Evolutionary conservation across 1,140 invertebrate genomes (phyloP).

Genomic region (Gryllus bimaculatus): DNA sequence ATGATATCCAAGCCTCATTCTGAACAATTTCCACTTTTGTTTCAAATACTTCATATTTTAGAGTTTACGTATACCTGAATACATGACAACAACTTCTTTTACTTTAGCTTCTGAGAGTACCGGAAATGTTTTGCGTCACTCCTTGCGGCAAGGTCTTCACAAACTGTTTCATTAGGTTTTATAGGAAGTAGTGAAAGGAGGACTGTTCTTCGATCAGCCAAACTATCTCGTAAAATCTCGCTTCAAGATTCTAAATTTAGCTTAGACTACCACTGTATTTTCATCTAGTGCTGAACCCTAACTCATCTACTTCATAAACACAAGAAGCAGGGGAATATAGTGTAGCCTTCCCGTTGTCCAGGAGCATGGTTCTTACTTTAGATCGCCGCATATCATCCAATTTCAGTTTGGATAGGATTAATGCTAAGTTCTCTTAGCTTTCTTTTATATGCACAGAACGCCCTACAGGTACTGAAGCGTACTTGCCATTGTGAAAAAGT

Average conservation of each 20-base stretch:
- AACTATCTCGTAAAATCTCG: not conserved
- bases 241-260: constrained; percentile 27
- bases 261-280: constrained; percentile 24
- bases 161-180: constrained; percentile 33
- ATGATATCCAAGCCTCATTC: not conserved
- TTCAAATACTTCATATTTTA: not conserved
- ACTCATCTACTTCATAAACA: constrained; percentile 15
- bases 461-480: no score
- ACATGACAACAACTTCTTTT: constrained; percentile 2
- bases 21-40: not conserved
- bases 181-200: constrained; percentile 32
- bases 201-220: constrained; percentile 25
- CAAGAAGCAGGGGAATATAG: not conserved
- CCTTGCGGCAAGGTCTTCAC: constrained; percentile 28
- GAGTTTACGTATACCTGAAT: not conserved
- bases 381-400: constrained; percentile 8
- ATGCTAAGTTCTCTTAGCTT: not conserved
- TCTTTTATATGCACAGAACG: not conserved
- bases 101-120: constrained; percentile 15
- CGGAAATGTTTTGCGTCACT: constrained; percentile 23
- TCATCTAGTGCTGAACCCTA: constrained; percentile 25
- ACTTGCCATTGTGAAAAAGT: no score
- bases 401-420: not conserved
- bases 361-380: constrained; percentile 21
- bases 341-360: constrained; percentile 30